These are phyloP conservation scores for Toxotes lorentzi DNA, from an alignment of 2,797 vertebrate species.

Conservation along the genomic window DNA sequence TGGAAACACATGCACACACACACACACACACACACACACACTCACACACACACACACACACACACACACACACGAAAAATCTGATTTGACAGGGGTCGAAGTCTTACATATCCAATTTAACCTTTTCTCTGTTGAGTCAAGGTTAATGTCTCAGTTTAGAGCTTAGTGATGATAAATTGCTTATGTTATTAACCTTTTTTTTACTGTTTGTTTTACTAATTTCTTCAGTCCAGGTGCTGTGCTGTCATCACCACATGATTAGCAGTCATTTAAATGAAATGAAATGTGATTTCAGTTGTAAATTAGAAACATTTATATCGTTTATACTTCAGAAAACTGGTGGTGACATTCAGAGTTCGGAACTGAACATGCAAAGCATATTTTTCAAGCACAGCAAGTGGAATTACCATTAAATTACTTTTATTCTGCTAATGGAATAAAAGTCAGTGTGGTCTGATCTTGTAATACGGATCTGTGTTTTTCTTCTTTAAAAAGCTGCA, in stretches of 20 bases:
- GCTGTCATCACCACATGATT: not conserved
- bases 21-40: not conserved
- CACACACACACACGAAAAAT: slow-evolving; percentile 6
- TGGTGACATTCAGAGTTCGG: no score
- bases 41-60: not conserved
- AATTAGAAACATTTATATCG: no score
- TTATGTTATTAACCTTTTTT: not conserved
- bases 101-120: not conserved
- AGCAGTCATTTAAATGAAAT: not conserved
- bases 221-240: not conserved
- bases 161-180: slow-evolving; percentile 6
- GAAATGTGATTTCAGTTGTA: not conserved
- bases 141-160: slow-evolving; percentile 10
- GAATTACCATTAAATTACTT: slow-evolving; percentile 3
- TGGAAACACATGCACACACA: not conserved
- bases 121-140: slow-evolving; percentile 14
- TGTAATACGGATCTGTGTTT: not conserved
- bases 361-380: not conserved
- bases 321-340: no score
- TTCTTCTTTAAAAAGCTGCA: not conserved
- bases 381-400: not conserved
- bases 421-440: not conserved
- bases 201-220: not conserved
- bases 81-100: slow-evolving; percentile 26
- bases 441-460: not conserved